A percentile compares a stretch with the other conserved stretches of the same genome.
These are phyloP conservation scores for Drosophila falleni DNA, from an alignment of 2,888 invertebrate species.

Conservation along the genomic window DNA sequence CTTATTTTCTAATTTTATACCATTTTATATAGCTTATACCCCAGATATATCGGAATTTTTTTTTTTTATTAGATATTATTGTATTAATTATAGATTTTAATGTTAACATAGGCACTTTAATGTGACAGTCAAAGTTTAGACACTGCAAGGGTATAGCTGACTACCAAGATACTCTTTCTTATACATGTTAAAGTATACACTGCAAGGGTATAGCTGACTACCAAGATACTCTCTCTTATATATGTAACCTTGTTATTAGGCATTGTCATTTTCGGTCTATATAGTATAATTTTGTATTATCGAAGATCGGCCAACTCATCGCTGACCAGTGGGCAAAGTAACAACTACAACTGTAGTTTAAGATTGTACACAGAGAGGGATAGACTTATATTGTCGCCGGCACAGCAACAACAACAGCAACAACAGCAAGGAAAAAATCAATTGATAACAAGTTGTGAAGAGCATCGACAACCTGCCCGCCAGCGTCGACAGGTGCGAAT, in stretches of 20 bases:
- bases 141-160: conserved; percentile 31
- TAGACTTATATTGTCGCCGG: conserved; percentile 79
- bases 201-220: conserved; percentile 31
- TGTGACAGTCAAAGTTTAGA: no score
- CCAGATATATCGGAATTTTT: neutral
- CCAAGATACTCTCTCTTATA: neutral
- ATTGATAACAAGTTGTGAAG: conserved; percentile 8
- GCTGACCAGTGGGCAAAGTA: conserved; percentile 79
- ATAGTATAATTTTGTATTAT: neutral
- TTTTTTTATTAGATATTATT: neutral
- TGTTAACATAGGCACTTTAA: neutral
- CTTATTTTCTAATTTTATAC: neutral
- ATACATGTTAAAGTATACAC: neutral
- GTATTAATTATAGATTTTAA: neutral
- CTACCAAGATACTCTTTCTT: neutral
- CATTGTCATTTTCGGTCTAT: conserved; percentile 2
- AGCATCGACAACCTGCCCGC: conserved; percentile 27
- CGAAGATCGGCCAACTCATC: conserved; percentile 82
- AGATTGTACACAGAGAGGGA: conserved; percentile 82
- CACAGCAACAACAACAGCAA: conserved; percentile 39
- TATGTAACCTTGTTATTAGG: neutral
- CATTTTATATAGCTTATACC: no score
- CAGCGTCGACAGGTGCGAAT: conserved; percentile 72
- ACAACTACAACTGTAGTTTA: conserved; percentile 69
- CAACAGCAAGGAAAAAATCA: conserved; percentile 27